Evolutionary conservation across 2,888 invertebrate species (phyloP).

Genomic region (Caenorhabditis sp.): DNA sequence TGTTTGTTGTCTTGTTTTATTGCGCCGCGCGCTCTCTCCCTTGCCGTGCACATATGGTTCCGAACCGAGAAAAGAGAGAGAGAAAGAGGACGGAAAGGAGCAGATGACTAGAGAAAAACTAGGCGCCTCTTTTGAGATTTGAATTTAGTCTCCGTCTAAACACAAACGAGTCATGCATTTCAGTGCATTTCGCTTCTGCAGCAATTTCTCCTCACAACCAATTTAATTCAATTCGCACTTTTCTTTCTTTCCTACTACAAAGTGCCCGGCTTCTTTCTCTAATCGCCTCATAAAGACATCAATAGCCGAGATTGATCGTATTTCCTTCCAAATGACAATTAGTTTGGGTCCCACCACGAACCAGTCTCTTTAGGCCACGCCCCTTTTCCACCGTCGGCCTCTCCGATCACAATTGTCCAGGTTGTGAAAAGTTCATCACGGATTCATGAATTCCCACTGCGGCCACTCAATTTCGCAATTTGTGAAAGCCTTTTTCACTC

Average conservation of each 20-base stretch:
- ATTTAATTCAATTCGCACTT: too few species aligned
- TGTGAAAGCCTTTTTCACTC: slow-evolving; percentile 5
- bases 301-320: neutral
- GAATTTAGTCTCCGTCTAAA: slow-evolving; percentile 25
- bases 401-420: too few species aligned
- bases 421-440: slow-evolving; percentile 21
- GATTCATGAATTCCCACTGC: slow-evolving; percentile 35
- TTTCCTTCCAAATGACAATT: neutral
- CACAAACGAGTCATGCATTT: too few species aligned
- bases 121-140: slow-evolving; percentile 33
- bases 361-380: neutral
- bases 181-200: too few species aligned
- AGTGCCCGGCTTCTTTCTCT: too few species aligned
- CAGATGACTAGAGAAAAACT: slow-evolving; percentile 34
- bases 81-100: slow-evolving; percentile 5
- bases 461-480: slow-evolving; percentile 50
- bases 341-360: neutral
- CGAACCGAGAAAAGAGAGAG: slow-evolving; percentile 6
- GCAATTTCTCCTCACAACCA: too few species aligned
- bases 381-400: neutral
- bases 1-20: slow-evolving; percentile 54
- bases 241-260: too few species aligned
- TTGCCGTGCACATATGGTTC: slow-evolving; percentile 21
- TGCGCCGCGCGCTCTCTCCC: slow-evolving; percentile 9
- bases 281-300: slow-evolving; percentile 1